Percentiles rank a stretch among this genome's conserved stretches.
These are phyloP conservation scores for Centropus unirufus DNA, from an alignment of 2,113 vertebrate genomes.

Conservation along the genomic window DNA sequence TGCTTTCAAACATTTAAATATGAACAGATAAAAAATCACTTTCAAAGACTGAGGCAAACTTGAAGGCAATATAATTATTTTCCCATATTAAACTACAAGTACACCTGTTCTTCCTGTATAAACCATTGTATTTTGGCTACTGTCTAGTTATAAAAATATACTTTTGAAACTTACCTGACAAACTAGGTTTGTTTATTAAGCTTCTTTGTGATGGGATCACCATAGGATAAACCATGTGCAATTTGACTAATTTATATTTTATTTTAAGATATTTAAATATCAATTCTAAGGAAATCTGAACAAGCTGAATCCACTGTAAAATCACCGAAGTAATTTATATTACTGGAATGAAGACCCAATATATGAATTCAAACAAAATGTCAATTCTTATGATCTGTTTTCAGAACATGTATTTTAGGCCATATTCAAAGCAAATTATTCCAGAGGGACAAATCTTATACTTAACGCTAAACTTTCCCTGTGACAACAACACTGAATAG, in stretches of 20 bases:
- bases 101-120: neutral
- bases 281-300: neutral
- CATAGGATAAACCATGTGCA: neutral
- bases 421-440: neutral
- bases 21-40: neutral
- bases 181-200: neutral
- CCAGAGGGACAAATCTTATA: neutral
- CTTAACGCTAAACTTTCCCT: neutral
- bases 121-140: neutral
- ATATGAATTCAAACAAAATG: neutral
- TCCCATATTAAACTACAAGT: neutral
- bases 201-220: neutral
- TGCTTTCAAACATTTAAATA: neutral
- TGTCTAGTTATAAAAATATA: neutral
- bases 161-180: neutral
- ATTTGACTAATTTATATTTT: neutral
- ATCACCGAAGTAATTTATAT: neutral
- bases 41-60: neutral
- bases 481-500: neutral
- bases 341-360: neutral
- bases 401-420: neutral
- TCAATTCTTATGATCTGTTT: neutral
- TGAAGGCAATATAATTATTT: neutral
- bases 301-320: neutral
- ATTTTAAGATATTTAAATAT: neutral